phyloP scores from a whole-genome alignment of 2,113 vertebrate species.

The Anguilla japonica region DNA sequence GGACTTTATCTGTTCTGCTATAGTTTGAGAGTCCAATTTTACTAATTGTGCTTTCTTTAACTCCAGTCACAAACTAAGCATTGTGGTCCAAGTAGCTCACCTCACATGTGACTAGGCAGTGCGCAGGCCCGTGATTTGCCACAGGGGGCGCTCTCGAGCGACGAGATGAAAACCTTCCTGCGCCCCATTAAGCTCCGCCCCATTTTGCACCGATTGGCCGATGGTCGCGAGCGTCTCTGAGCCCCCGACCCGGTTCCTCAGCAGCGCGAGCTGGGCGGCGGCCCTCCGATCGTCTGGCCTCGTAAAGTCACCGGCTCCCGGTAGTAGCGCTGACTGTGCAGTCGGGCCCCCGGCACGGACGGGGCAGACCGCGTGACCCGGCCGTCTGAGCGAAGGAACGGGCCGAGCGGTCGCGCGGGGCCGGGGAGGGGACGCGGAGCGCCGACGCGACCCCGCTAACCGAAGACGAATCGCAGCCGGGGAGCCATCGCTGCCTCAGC shows the following conservation, averaged over 20 bases:
- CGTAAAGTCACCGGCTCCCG: neutral
- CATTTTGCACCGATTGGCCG: too few relatives aligned
- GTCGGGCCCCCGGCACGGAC: neutral
- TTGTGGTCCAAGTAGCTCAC: too few relatives aligned
- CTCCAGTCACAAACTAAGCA: too few relatives aligned
- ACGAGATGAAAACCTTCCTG: too few relatives aligned
- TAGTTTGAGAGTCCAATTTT: too few relatives aligned
- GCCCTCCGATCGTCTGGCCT: too few relatives aligned
- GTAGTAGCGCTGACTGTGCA: neutral
- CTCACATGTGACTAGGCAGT: too few relatives aligned
- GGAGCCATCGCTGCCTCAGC: neutral
- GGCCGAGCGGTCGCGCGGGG: neutral
- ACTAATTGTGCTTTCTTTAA: too few relatives aligned
- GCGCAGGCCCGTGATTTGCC: too few relatives aligned
- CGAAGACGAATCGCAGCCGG: neutral
- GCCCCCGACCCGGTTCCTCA: neutral
- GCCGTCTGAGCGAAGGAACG: neutral
- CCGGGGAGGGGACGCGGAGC: neutral
- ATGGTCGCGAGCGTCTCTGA: neutral
- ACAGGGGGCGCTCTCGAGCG: too few relatives aligned
- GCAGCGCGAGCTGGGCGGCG: neutral
- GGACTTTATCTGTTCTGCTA: too few relatives aligned
- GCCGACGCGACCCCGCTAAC: neutral
- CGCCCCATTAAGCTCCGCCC: too few relatives aligned
- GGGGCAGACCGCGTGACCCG: neutral